Base-by-base conservation (phyloP, 1,140 invertebrate species). In the Anadara kagoshimensis region DNA sequence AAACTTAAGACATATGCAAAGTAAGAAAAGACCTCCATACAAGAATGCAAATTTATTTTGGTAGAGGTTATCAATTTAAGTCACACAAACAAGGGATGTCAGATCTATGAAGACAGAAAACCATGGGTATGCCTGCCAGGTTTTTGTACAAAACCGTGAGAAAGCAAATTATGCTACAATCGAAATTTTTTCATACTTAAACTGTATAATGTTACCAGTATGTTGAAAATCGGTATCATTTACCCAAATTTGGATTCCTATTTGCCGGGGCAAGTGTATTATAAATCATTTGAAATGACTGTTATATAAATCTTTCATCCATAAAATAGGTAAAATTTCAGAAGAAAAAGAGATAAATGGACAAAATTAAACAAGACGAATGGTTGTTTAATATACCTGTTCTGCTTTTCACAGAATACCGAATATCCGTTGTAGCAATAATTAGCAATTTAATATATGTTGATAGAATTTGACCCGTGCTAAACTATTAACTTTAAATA, bases 321-420 rank as follows among this genome's bases (percentile, higher is more conserved):
- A 59, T 59, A 59, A 59, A 59, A 59, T 59, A 59, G 57, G 57
- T 59, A 59, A 59, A n/a, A 59, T 59, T 59, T 59, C 57, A 59
- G 57, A 59, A 59, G 57, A 36, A 36, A 59, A 59, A 59, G 57
- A 59, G 57, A 59, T 59, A 41, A 59, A 59, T 29, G 57, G 10
- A n/a, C 18, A 41, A 59, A 59, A 59, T 59, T 36, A 59, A 59
- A 59, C 36, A 41, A 59, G 57, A 59, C 43, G 57, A 59, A 59
- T 59, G 57, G 20, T 41, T n/a, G 14, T 59, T 59, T 59, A 59
- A 59, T 59, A 36, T 59, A 41, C 57, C 24, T 59, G 29, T 59
- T 29, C 36, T 59, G 20, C 57, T 41, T 41, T 59, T 41, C 29
- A 18, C 43, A 59, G 57, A 59, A 59, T 59, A 59, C 57, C 24